phyloP scores from a whole-genome alignment of 2,888 invertebrate species.

The Teleogryllus oceanicus region DNA sequence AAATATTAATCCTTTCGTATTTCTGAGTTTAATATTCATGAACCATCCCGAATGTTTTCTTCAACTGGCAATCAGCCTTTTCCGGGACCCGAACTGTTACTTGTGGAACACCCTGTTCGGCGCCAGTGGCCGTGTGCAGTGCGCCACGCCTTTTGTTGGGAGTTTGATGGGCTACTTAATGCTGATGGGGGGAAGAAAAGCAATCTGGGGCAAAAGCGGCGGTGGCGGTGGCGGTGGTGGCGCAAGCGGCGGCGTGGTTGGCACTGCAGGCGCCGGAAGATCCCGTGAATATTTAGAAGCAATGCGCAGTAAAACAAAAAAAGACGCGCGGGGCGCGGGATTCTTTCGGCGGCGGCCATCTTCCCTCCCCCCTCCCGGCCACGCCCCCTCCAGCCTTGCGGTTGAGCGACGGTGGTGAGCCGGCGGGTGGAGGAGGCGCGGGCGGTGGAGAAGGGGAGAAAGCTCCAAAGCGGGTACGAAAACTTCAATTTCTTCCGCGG shows the following conservation, averaged over 20 bases:
- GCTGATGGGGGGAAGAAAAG: slow-evolving; percentile 5
- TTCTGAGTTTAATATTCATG: background rate
- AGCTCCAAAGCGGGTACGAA: no score
- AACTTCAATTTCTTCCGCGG: no score
- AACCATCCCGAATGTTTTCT: background rate
- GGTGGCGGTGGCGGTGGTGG: background rate
- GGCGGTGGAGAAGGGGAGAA: no score
- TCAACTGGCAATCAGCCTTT: no score
- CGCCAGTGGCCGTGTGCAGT: background rate
- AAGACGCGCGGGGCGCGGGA: background rate
- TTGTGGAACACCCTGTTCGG: background rate
- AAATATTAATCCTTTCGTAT: background rate
- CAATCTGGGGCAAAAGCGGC: background rate
- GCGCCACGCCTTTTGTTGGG: background rate
- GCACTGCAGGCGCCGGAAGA: background rate
- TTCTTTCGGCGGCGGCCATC: background rate
- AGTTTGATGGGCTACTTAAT: slow-evolving; percentile 6
- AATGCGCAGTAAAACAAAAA: slow-evolving; percentile 12
- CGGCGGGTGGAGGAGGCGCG: no score
- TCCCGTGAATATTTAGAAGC: slow-evolving; percentile 18
- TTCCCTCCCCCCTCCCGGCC: background rate
- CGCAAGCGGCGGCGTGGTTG: background rate
- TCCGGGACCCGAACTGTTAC: background rate
- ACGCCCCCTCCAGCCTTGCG: no score
- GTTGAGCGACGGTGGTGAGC: no score